phyloP scores from a whole-genome alignment of 2,113 vertebrate species.

The Murina feae region DNA sequence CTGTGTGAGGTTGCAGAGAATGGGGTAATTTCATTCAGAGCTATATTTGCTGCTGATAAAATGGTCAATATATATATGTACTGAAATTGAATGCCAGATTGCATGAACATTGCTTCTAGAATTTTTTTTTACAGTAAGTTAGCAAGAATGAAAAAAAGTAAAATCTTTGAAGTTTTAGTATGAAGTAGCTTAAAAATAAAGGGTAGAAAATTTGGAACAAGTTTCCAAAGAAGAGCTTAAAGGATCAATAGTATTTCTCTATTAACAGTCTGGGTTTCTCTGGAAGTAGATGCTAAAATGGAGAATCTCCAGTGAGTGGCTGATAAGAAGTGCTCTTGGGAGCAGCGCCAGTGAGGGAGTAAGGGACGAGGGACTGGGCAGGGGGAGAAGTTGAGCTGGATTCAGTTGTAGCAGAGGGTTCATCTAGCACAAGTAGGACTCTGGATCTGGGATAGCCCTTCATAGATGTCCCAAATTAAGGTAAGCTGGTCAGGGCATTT shows the following conservation, averaged over 20 bases:
- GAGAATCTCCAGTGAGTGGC: neutral
- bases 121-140: neutral
- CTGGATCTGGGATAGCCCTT: neutral
- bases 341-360: neutral
- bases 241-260: neutral
- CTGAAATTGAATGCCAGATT: slow-evolving; percentile 39
- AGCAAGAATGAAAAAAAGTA: neutral
- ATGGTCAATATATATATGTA: neutral
- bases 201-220: neutral
- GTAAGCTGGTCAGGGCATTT: neutral
- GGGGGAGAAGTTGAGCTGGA: neutral
- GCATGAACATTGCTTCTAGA: neutral
- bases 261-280: neutral
- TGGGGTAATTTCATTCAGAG: slow-evolving; percentile 18
- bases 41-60: slow-evolving; percentile 44
- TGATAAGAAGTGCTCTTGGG: neutral
- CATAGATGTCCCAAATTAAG: neutral
- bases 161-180: neutral
- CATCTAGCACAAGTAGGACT: neutral
- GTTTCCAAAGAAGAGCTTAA: neutral
- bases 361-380: neutral
- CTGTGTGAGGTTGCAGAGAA: neutral
- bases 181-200: neutral
- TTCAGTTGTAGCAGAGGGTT: neutral
- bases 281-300: neutral